phyloP scores from a whole-genome alignment of 2,113 vertebrate species.

The Ginglymostoma cirratum region DNA sequence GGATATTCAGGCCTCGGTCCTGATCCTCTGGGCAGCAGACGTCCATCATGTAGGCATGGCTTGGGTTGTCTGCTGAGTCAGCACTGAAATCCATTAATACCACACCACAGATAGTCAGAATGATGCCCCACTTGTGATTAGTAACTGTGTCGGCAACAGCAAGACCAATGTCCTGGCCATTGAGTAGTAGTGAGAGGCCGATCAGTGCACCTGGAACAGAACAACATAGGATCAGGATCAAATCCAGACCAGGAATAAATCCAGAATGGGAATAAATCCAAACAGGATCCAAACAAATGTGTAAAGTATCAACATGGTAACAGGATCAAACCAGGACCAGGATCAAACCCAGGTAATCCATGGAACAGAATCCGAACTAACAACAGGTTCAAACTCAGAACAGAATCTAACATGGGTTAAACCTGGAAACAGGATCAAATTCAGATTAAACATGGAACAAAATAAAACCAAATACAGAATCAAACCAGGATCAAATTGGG shows the following conservation, averaged over 20 bases:
- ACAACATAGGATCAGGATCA: neutral
- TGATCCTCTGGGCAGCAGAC: slow-evolving; percentile 88
- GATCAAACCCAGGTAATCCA: neutral
- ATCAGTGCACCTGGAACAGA: slow-evolving; percentile 68
- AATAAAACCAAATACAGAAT: neutral
- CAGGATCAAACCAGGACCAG: neutral
- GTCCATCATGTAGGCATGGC: slow-evolving; percentile 98
- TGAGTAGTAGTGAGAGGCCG: slow-evolving; percentile 81
- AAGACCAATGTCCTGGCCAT: slow-evolving; percentile 80
- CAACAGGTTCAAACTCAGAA: neutral
- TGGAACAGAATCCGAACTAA: neutral
- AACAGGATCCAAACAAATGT: neutral
- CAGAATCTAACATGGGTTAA: neutral
- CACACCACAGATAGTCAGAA: slow-evolving; percentile 85
- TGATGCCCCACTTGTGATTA: slow-evolving; percentile 86
- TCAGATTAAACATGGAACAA: neutral
- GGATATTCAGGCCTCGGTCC: slow-evolving; percentile 89
- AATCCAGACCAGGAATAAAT: neutral
- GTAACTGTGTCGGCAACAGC: slow-evolving; percentile 69
- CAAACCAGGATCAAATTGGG: neutral
- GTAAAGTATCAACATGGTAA: neutral
- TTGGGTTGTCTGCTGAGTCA: slow-evolving; percentile 91
- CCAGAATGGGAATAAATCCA: neutral
- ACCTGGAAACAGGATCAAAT: neutral
- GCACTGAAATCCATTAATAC: slow-evolving; percentile 96